Base-by-base conservation (phyloP, 2,113 vertebrate genomes). In the Seriola quinqueradiata region DNA sequence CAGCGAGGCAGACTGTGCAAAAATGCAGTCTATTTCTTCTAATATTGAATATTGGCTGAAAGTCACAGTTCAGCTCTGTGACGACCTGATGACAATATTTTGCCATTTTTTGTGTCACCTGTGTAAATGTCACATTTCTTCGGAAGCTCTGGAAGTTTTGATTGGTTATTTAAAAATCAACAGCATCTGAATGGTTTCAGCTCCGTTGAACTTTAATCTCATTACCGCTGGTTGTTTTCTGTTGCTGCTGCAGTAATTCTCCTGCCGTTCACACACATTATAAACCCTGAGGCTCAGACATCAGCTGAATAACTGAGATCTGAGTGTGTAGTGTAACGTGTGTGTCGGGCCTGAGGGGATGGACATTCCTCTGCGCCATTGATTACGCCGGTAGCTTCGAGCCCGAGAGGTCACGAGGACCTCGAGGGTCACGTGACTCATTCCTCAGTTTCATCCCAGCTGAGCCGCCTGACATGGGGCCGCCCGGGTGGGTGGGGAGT, bases 401-500 rank as follows among this genome's bases (percentile, higher is more conserved):
- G 64, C 63, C 25, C n/a, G 38, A 65, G 19, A 42, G 88, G 71
- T 90, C 91, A 91, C 81, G 71, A 86, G 88, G 69, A 70, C 72
- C 52, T 1, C 0, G n/a, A 19, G 50, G 71, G 69, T 90, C 86
- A 88, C 36, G 48, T 90, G 89, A 90, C 68, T 50, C 44, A n/a
- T 60, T 79, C 66, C 67, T 64, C 3, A 3, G 81, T 14, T 73
- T 69, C 40, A 32, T 82, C 23, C 44, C 32, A 0, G 50, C 54
- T 19, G 65, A 57, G 75, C 50, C 0, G 25, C 64, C 68, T 48
- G 50, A 28, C 44, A 11, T 58, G 78, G 38, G 65, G 12, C 79
- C 5, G 25, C 23, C 21, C 0, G 0, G 13, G 17, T 8, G 14
- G 32, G n/a, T 0, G 4, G 28, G 36, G 25, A 10, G 50, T 42